A percentile compares a stretch with the other conserved stretches of the same genome.
Evolutionary conservation across 2,113 vertebrate genomes (phyloP).

Genomic region (Zapus hudsonius): DNA sequence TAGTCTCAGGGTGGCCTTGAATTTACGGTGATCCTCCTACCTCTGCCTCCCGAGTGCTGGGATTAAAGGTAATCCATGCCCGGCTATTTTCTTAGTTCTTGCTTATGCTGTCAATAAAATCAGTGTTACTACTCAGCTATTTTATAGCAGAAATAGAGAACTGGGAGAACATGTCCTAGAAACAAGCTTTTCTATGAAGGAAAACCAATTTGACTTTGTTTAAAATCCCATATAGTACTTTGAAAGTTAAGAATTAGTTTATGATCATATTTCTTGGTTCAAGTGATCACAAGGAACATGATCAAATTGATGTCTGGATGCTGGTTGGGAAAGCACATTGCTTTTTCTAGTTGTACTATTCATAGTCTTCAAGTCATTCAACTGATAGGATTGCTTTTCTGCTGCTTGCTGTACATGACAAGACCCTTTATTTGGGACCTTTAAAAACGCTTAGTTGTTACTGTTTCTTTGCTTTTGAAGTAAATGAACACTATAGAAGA

Average conservation of each 20-base stretch:
- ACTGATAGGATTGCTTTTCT: slow-evolving; percentile 38
- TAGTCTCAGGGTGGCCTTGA: too few relatives aligned
- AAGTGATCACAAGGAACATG: slow-evolving; percentile 23
- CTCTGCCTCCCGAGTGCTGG: too few relatives aligned
- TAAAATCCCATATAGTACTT: background rate
- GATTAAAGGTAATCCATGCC: too few relatives aligned
- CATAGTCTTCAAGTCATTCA: slow-evolving; percentile 29
- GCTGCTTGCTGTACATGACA: background rate
- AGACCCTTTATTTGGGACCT: slow-evolving; percentile 9
- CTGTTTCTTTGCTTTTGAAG: slow-evolving; percentile 42
- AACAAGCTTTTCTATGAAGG: slow-evolving; percentile 30
- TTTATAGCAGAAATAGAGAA: slow-evolving; percentile 41
- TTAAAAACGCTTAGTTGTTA: slow-evolving; percentile 34
- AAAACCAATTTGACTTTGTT: slow-evolving; percentile 8
- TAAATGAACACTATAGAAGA: background rate
- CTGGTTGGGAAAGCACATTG: background rate
- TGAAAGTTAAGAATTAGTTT: slow-evolving; percentile 10
- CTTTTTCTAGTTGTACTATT: slow-evolving; percentile 9
- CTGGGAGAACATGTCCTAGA: slow-evolving; percentile 4
- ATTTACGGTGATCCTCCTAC: too few relatives aligned
- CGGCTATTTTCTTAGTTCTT: slow-evolving; percentile 12
- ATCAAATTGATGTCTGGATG: background rate
- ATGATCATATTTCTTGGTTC: slow-evolving; percentile 33
- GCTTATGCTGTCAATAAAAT: slow-evolving; percentile 52
- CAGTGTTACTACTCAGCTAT: slow-evolving; percentile 44